phyloP scores from a whole-genome alignment of 2,113 vertebrate species.

The Pseudorhombus dupliciocellatus region DNA sequence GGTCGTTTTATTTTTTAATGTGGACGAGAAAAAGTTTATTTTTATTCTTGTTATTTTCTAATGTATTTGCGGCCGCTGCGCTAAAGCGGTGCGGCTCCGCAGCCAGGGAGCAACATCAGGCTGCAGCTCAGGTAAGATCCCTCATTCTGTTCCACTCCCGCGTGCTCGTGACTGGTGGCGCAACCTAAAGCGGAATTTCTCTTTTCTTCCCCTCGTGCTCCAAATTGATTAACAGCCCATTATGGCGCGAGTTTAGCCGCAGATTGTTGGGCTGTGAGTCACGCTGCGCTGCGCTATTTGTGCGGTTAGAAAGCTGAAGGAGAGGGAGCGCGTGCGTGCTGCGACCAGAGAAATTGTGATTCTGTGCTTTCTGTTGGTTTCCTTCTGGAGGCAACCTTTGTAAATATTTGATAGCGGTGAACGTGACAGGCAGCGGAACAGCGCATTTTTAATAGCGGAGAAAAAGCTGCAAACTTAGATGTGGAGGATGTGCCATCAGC shows the following conservation, averaged over 20 bases:
- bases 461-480: conserved; percentile 13
- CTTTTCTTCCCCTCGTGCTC: conserved; percentile 1
- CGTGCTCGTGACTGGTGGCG: neutral
- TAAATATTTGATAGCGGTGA: neutral
- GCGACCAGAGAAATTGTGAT: too few relatives aligned
- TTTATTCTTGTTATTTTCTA: neutral
- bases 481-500: neutral
- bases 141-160: too few relatives aligned
- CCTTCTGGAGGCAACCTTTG: neutral
- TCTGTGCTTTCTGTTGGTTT: neutral
- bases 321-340: neutral
- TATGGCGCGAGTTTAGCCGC: neutral
- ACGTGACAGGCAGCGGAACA: neutral
- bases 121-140: too few relatives aligned
- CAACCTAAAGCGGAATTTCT: neutral
- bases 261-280: conserved; percentile 39
- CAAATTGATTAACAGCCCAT: neutral
- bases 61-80: conserved; percentile 14
- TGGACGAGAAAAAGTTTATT: conserved; percentile 50
- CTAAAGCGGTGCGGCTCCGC: conserved; percentile 52
- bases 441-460: neutral
- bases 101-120: conserved; percentile 47
- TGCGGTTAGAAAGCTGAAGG: neutral
- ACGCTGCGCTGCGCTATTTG: conserved; percentile 1
- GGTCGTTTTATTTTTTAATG: conserved; percentile 31